Conservation (phyloP, 2,797 vertebrate genomes). For the Gymnothorax reevesii region DNA sequence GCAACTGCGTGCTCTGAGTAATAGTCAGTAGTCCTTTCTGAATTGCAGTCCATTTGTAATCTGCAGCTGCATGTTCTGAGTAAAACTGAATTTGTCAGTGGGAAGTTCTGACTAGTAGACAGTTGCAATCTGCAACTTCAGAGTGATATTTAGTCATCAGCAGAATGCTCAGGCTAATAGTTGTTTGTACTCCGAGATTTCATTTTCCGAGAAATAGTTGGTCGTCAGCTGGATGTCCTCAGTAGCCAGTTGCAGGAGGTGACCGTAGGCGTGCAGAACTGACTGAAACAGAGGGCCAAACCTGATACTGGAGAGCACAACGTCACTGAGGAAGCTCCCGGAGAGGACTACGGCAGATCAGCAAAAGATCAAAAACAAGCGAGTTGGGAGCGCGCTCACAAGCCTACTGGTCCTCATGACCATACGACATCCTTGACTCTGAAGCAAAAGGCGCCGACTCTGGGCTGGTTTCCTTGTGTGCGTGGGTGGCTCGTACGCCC, state of each 20-base stretch:
- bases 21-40: neutral
- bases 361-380: neutral
- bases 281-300: neutral
- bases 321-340: slow-evolving; percentile 53
- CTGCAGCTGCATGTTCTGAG: neutral
- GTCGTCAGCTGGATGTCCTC: too few species aligned
- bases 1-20: slow-evolving; percentile 40
- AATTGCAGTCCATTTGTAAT: neutral
- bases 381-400: neutral
- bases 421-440: too few species aligned
- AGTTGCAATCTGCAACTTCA: too few species aligned
- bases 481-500: neutral
- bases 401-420: too few species aligned
- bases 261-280: neutral
- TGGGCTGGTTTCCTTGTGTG: too few species aligned
- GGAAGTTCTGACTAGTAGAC: too few species aligned
- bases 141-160: too few species aligned
- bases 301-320: slow-evolving; percentile 19
- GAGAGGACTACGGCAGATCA: neutral
- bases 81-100: too few species aligned
- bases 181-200: too few species aligned
- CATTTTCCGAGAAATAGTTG: too few species aligned
- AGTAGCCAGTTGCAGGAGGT: neutral
- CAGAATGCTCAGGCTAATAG: too few species aligned
- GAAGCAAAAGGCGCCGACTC: neutral